These are phyloP conservation scores for Drosophila kurseongensis DNA, from an alignment of 1,140 invertebrate species.

Conservation along the genomic window DNA sequence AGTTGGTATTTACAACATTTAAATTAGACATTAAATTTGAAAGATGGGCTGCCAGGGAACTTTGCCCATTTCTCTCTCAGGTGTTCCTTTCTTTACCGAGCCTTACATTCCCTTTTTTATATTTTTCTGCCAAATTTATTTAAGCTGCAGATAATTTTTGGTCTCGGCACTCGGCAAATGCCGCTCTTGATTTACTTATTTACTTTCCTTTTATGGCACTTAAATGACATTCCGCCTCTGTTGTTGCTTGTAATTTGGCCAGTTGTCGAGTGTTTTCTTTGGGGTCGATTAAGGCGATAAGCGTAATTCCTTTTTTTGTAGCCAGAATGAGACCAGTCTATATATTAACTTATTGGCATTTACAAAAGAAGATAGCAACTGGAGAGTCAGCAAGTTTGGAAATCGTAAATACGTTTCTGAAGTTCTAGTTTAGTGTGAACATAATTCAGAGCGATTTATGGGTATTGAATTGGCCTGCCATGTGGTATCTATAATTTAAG, in stretches of 20 bases:
- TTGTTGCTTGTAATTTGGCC: conserved; percentile 68
- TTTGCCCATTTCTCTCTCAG: conserved; percentile 55
- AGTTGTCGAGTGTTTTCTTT: conserved; percentile 46
- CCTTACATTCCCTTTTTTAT: conserved; percentile 14
- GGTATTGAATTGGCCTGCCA: conserved; percentile 15
- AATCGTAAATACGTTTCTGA: conserved; percentile 12
- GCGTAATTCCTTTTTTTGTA: conserved; percentile 47
- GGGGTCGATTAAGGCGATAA: conserved; percentile 65
- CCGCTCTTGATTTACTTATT: conserved; percentile 74
- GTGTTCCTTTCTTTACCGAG: conserved; percentile 44
- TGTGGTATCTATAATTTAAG: not conserved
- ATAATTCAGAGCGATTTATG: conserved; percentile 32
- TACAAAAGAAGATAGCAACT: conserved; percentile 54
- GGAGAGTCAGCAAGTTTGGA: conserved; percentile 36
- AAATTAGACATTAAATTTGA: conserved; percentile 83
- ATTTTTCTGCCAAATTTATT: conserved; percentile 62
- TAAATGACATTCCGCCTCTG: conserved; percentile 58
- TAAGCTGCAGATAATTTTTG: conserved; percentile 75
- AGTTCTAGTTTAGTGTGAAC: conserved; percentile 38
- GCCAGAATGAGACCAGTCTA: conserved; percentile 49
- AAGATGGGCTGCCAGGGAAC: conserved; percentile 76
- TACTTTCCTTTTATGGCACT: conserved; percentile 78
- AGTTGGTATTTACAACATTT: conserved; percentile 79
- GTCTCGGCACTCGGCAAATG: conserved; percentile 9
- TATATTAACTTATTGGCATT: conserved; percentile 64